Evolutionary conservation across 2,113 vertebrate species (phyloP), one percentile per base, ranked within the genome.

Genomic region (Meleagris gallopavo): DNA sequence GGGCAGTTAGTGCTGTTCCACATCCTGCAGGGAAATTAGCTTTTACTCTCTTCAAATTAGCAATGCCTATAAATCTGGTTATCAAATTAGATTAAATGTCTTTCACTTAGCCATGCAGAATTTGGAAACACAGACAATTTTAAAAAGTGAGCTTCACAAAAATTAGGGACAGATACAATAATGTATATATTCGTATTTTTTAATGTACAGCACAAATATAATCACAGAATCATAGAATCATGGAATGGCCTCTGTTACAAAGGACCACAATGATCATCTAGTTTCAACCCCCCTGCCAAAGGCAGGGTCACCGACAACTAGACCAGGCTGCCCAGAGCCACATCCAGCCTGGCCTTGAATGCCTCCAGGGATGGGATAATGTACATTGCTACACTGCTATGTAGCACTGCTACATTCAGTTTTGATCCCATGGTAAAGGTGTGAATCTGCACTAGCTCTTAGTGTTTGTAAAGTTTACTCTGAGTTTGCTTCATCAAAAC

Each of bases 31-130:
- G 61, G 55, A 92, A 95, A 92, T 80, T 50, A 86, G 19, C 69
- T 77, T 77, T 76, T 93, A 90, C 65, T 36, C 30, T 55, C 61
- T 82, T 94, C 70, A 82, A 83, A 91, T 55, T 64, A 64, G 89
- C 58, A 61, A 14, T 50, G 41, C 19, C 29, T 85, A 41, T 54
- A 85, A 88, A 79, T 79, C 57, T 72, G 74, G 87, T 89, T 82
- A 84, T 80, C 74, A 54, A 78, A 81, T 82, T 54, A 86, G 34
- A 36, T 89, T 64, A 92, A 85, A 86, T 87, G 41, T 12, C 41
- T 89, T 91, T 32, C 2, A 1, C 34, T 75, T 75, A 83, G 32
- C 38, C 30, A 48, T 36, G n/a, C 55, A 87, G 71, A 78, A 60
- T 87, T 60, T 75, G 36, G 58, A 25, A 87, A 75, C 18, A 61